phyloP scores from a whole-genome alignment of 2,797 vertebrate genomes.

The Artibeus jamaicensis region DNA sequence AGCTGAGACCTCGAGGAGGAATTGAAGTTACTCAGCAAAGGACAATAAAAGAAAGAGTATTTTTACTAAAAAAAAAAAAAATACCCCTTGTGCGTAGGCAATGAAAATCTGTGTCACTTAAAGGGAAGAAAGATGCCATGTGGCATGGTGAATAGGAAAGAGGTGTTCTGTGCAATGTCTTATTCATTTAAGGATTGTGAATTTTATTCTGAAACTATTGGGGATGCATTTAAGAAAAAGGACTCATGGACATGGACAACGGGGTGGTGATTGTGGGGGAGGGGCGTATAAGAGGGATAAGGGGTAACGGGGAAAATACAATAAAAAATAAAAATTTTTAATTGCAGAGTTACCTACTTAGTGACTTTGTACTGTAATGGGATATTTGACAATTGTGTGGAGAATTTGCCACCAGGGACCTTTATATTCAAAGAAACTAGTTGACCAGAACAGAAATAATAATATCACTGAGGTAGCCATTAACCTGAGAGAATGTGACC shows the following conservation, averaged over 20 bases:
- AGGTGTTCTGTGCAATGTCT: background rate
- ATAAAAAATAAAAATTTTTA: background rate
- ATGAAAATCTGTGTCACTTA: background rate
- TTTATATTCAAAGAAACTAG: background rate
- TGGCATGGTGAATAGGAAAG: background rate
- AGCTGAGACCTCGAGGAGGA: background rate
- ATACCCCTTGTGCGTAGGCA: background rate
- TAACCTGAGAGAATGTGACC: background rate
- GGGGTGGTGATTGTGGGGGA: no score
- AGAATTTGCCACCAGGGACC: background rate
- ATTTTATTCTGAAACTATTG: background rate
- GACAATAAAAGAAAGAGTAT: background rate
- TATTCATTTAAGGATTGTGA: background rate
- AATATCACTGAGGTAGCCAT: background rate
- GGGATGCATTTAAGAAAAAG: background rate
- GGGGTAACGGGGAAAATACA: no score
- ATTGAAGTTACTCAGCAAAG: background rate
- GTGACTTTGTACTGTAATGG: background rate
- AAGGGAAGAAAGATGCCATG: background rate
- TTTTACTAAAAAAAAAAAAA: background rate
- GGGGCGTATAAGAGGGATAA: no score
- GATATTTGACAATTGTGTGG: background rate
- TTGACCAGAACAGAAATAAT: background rate
- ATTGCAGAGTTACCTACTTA: background rate
- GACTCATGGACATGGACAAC: no score